Evolutionary conservation across 2,113 vertebrate species (phyloP), one percentile per base, ranked within the genome.

Genomic region (Platycercus adscitus): DNA sequence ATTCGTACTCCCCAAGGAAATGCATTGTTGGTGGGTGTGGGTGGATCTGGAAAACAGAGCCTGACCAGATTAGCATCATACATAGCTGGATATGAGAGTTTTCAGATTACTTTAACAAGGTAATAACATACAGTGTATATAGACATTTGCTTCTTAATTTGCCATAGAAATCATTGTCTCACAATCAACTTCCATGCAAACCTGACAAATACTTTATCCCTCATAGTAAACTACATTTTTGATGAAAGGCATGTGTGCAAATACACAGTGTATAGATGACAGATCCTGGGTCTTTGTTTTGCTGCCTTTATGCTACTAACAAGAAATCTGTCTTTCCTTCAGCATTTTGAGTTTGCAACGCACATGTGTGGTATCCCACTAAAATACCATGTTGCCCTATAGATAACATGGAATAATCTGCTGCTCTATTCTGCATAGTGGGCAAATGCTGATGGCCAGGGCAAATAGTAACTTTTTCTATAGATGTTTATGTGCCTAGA

Each of bases 11-110:
- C 98, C 12, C 98, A 98, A 96, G 98, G 98, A 77, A 99, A 98
- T 95, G 98, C 98, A 21, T 90, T 99, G 91, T 82, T 99, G 88
- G 98, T 99, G 33, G 98, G 98, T 41, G 98, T 99, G 21, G 98
- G 98, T 13, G 98, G 98, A 80, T 99, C 98, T 31, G 98, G 98
- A 68, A 99, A 99, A 89, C 98, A 99, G 96, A 99, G 98, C 80
- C 97, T 99, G 93, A 98, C 98, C 53, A 97, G 98, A 85, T 88
- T 99, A 58, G 98, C 98, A 1, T 98, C 98, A 5, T 98, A 97
- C 89, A 98, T 99, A 88, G 98, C 98, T 68, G 98, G 98, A 93
- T 98, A 98, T 21, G 97, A 98, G 77, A 99, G 85, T 73, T 99
- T 98, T 96, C 98, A 99, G 96, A 98, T 99, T 93, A 98, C 97